Evolutionary conservation across 2,797 vertebrate genomes (phyloP).

Genomic region (Triplophysa bombifrons): DNA sequence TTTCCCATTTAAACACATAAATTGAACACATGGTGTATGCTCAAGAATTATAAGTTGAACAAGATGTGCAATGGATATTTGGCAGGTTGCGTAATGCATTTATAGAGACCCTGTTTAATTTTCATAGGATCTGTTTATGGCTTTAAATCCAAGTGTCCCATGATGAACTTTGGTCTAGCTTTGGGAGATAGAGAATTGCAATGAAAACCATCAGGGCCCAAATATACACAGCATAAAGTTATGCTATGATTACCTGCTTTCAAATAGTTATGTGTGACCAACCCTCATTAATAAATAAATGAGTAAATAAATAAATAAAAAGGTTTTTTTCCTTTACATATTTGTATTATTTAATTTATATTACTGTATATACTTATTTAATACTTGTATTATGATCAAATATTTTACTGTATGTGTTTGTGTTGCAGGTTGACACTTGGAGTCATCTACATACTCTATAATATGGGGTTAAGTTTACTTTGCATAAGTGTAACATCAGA

Average conservation of each 20-base stretch:
- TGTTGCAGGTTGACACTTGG: not conserved
- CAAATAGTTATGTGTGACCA: not conserved
- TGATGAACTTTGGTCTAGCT: not conserved
- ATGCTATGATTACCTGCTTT: not conserved
- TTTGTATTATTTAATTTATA: not conserved
- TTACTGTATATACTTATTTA: no score
- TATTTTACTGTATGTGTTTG: not conserved
- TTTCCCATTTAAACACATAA: not conserved
- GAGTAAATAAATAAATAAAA: no score
- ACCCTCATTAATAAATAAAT: not conserved
- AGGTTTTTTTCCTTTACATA: not conserved
- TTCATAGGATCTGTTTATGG: slow-evolving; percentile 75
- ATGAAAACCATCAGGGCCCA: not conserved
- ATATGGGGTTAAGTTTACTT: slow-evolving; percentile 27
- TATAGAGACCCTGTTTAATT: slow-evolving; percentile 50
- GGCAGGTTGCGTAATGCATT: slow-evolving; percentile 17
- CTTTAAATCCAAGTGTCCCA: slow-evolving; percentile 53
- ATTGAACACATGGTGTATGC: not conserved
- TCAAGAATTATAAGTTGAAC: not conserved
- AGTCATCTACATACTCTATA: not conserved
- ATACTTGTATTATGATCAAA: not conserved
- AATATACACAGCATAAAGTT: not conserved
- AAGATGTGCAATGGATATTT: slow-evolving; percentile 3
- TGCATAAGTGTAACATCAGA: slow-evolving; percentile 52
- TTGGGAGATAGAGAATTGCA: not conserved